phyloP scores from a whole-genome alignment of 2,797 vertebrate genomes.

The Chaetophractus vellerosus region DNA sequence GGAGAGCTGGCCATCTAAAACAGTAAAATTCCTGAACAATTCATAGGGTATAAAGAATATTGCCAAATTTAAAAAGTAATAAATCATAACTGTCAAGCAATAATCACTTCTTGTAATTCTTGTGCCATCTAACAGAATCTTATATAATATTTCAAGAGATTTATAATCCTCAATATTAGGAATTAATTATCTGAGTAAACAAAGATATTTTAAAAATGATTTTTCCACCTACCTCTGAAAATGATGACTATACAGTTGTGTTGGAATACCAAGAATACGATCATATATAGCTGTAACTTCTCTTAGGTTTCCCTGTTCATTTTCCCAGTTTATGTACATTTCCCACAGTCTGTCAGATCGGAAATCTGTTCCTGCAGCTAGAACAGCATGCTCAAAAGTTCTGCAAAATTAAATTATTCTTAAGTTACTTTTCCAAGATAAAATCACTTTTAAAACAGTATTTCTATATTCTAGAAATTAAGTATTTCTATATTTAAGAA shows the following conservation, averaged over 20 bases:
- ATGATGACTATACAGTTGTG: slow-evolving; percentile 97
- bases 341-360: slow-evolving; percentile 99
- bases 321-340: slow-evolving; percentile 97
- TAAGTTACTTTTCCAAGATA: slow-evolving; percentile 68
- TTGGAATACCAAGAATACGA: slow-evolving; percentile 97
- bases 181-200: slow-evolving; percentile 46
- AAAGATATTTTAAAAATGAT: background rate
- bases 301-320: slow-evolving; percentile 94
- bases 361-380: slow-evolving; percentile 98
- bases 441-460: slow-evolving; percentile 45
- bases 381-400: slow-evolving; percentile 96
- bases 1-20: background rate
- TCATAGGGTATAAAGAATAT: background rate
- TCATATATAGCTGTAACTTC: slow-evolving; percentile 97
- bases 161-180: slow-evolving; percentile 1
- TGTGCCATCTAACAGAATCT: background rate
- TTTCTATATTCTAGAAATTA: slow-evolving; percentile 40
- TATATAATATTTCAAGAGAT: slow-evolving; percentile 51
- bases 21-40: slow-evolving; percentile 57
- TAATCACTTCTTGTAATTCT: background rate
- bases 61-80: background rate
- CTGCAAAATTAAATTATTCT: slow-evolving; percentile 89
- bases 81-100: background rate
- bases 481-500: too few species aligned
- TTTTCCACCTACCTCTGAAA: slow-evolving; percentile 95